Conservation (phyloP, 2,113 vertebrate genomes). For the Ifrita kowaldi region DNA sequence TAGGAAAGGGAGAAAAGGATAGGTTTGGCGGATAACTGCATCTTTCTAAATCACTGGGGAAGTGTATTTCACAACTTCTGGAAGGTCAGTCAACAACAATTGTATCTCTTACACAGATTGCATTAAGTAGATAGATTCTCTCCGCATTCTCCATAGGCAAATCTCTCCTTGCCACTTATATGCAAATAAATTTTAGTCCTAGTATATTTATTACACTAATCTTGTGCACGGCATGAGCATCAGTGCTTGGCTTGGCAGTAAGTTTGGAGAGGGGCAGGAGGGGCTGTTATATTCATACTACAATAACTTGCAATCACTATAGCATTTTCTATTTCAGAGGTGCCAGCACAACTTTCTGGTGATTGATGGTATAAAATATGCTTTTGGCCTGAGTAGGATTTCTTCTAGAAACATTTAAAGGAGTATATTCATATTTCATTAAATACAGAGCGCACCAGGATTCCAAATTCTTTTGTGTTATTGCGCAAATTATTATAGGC, state of each 20-base stretch:
- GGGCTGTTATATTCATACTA: background rate
- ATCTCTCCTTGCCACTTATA: background rate
- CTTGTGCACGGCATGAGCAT: background rate
- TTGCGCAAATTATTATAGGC: conserved; percentile 33
- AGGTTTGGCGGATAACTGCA: conserved; percentile 62
- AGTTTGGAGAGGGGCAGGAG: background rate
- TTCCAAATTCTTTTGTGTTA: conserved; percentile 45
- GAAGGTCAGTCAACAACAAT: conserved; percentile 77
- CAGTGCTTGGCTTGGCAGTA: background rate
- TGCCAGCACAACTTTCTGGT: conserved; percentile 21
- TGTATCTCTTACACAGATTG: conserved; percentile 74
- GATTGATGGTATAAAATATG: conserved; percentile 1
- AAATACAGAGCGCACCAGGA: background rate
- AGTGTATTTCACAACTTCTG: conserved; percentile 67
- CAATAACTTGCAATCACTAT: background rate
- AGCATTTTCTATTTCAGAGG: background rate
- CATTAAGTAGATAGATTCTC: conserved; percentile 70
- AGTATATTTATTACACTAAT: background rate
- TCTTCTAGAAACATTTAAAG: conserved; percentile 40
- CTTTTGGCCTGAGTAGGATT: background rate
- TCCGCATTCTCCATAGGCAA: background rate
- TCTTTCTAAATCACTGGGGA: conserved; percentile 69
- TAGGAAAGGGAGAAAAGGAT: conserved; percentile 66
- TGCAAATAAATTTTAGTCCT: background rate
- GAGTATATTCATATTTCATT: conserved; percentile 43